Percentiles rank a stretch among this genome's conserved stretches.
These are phyloP conservation scores for Tenodera sinensis DNA, from an alignment of 2,888 invertebrate species.

Conservation along the genomic window DNA sequence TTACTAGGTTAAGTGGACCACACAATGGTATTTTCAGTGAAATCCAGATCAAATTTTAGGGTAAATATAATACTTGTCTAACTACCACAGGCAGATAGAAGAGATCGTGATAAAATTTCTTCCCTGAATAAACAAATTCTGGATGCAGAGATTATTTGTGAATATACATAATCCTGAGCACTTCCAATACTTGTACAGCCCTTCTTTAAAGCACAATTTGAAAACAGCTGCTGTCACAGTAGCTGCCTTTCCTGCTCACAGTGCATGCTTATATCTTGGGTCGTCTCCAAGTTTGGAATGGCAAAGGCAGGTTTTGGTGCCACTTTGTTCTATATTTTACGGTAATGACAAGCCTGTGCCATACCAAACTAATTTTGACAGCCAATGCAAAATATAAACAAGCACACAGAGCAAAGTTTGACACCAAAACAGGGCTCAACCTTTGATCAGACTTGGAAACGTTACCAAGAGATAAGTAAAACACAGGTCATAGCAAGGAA, in stretches of 20 bases:
- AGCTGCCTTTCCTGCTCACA: slow-evolving; percentile 45
- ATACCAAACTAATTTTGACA: slow-evolving; percentile 46
- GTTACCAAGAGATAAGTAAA: slow-evolving; percentile 33
- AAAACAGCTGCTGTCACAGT: background rate
- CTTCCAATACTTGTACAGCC: too few species aligned
- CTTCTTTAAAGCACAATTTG: too few species aligned
- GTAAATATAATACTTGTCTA: too few species aligned
- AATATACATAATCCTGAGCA: too few species aligned
- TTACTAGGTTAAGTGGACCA: too few species aligned
- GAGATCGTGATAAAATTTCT: too few species aligned
- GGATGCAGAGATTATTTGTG: too few species aligned
- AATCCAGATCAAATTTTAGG: too few species aligned
- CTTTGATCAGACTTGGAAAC: slow-evolving; percentile 34
- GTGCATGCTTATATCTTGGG: slow-evolving; percentile 52
- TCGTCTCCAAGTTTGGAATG: slow-evolving; percentile 67
- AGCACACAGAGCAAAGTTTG: slow-evolving; percentile 50
- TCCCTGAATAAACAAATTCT: too few species aligned
- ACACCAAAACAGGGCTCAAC: slow-evolving; percentile 49
- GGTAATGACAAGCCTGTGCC: slow-evolving; percentile 49
- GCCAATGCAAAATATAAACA: slow-evolving; percentile 40
- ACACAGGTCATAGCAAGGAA: slow-evolving; percentile 36
- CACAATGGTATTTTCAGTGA: too few species aligned
- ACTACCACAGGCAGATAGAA: too few species aligned
- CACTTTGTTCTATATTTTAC: slow-evolving; percentile 40
- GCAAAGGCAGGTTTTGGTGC: slow-evolving; percentile 66